These are phyloP conservation scores for Uria aalge DNA, from an alignment of 2,113 vertebrate species.

Conservation along the genomic window DNA sequence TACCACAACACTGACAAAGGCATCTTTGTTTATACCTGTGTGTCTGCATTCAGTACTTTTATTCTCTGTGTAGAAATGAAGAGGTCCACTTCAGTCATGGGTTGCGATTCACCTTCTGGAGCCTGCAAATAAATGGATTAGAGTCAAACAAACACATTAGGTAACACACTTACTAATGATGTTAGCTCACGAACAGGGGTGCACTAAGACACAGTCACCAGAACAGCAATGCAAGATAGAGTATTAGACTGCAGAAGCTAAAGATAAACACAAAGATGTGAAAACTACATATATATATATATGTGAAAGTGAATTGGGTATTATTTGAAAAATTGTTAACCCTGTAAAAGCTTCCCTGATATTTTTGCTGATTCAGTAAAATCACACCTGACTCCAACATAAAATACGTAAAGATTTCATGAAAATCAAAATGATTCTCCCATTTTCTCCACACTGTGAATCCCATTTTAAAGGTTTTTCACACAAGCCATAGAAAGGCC, in stretches of 20 bases:
- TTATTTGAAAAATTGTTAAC: not conserved
- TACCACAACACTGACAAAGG: not conserved
- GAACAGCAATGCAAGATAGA: conserved; percentile 59
- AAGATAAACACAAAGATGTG: conserved; percentile 40
- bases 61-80: conserved; percentile 98
- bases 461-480: not conserved
- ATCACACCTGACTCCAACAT: not conserved
- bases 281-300: not conserved
- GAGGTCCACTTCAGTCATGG: conserved; percentile 96
- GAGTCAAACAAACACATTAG: not conserved
- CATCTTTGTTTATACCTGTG: conserved; percentile 81
- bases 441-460: not conserved
- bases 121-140: conserved; percentile 74
- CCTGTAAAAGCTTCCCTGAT: not conserved
- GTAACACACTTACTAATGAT: not conserved
- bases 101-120: conserved; percentile 88
- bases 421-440: not conserved
- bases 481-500: not conserved
- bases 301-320: not conserved
- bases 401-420: not conserved
- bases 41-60: conserved; percentile 95
- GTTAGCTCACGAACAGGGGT: conserved; percentile 49
- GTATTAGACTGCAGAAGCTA: conserved; percentile 49
- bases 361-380: not conserved
- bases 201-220: conserved; percentile 70